A percentile compares a stretch with the other conserved stretches of the same genome.
Evolutionary conservation across 2,888 invertebrate species (phyloP).

Genomic region (Linyphia triangularis): DNA sequence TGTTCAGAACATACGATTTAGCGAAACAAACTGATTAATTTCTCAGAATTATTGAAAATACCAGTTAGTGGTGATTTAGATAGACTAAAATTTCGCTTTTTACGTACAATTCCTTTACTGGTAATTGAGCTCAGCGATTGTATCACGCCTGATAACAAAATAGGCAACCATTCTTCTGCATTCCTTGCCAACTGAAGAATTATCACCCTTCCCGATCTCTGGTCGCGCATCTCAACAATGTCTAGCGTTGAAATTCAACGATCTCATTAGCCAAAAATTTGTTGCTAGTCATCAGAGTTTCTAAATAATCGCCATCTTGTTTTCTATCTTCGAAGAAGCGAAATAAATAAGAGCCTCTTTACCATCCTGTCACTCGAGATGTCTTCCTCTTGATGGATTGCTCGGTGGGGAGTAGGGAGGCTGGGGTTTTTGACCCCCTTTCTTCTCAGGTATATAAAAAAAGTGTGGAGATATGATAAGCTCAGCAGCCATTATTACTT

Average conservation of each 20-base stretch:
- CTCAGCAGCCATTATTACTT: constrained; percentile 8
- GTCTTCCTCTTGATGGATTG: constrained; percentile 67
- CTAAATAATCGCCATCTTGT: not conserved
- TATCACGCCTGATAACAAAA: not conserved
- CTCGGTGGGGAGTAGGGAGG: not conserved
- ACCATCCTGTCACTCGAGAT: constrained; percentile 54
- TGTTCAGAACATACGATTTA: no score
- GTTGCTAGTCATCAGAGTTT: not conserved
- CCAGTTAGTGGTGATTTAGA: no score
- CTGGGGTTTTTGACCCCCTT: not conserved
- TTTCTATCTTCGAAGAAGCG: not conserved
- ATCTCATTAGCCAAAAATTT: constrained; percentile 53
- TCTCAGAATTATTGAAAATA: no score
- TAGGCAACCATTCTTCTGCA: not conserved
- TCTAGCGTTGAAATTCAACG: constrained; percentile 21
- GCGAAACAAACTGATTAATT: no score
- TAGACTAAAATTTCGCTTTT: not conserved
- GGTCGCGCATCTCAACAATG: not conserved
- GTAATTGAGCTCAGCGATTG: not conserved
- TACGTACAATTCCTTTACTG: not conserved
- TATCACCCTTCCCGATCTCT: not conserved
- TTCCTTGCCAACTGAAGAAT: not conserved
- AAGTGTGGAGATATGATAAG: constrained; percentile 1
- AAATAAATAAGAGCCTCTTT: constrained; percentile 36
- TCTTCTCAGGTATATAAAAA: no score